Evolutionary conservation across 2,113 vertebrate species (phyloP).

Genomic region (Heterocephalus glaber): DNA sequence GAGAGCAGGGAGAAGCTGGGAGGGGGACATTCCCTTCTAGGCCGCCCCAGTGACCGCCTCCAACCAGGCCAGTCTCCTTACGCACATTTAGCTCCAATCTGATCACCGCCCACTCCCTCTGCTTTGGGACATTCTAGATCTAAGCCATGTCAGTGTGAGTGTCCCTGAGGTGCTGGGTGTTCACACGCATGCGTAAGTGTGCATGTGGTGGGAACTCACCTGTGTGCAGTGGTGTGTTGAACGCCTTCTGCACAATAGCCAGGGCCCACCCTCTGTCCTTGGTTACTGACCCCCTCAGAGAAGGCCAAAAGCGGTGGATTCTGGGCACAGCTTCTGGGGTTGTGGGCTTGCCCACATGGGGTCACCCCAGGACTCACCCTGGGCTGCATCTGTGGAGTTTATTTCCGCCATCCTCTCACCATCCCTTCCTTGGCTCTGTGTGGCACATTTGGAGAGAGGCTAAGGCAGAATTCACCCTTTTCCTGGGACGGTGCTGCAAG

Average conservation of each 20-base stretch:
- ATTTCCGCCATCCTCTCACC: too few species aligned
- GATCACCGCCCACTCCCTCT: background rate
- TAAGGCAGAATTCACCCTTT: fast-evolving
- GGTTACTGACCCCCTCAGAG: background rate
- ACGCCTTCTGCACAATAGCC: background rate
- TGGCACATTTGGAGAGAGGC: background rate
- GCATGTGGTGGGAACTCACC: fast-evolving
- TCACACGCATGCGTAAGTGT: background rate
- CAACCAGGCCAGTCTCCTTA: background rate
- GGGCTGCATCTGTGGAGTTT: fast-evolving
- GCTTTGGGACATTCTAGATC: background rate
- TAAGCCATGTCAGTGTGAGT: background rate
- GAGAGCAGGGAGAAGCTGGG: background rate
- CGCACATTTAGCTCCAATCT: background rate
- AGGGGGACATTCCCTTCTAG: background rate
- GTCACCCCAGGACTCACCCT: background rate
- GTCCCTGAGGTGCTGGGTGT: background rate
- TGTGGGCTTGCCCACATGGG: fast-evolving
- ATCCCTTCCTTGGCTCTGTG: background rate
- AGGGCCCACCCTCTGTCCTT: background rate
- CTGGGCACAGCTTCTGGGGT: fast-evolving
- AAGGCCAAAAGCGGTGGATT: fast-evolving
- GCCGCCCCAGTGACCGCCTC: background rate
- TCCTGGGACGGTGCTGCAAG: background rate
- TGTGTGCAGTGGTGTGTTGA: background rate